Evolutionary conservation across 2,113 vertebrate species (phyloP).

Genomic region (Notarius quadriscutis): DNA sequence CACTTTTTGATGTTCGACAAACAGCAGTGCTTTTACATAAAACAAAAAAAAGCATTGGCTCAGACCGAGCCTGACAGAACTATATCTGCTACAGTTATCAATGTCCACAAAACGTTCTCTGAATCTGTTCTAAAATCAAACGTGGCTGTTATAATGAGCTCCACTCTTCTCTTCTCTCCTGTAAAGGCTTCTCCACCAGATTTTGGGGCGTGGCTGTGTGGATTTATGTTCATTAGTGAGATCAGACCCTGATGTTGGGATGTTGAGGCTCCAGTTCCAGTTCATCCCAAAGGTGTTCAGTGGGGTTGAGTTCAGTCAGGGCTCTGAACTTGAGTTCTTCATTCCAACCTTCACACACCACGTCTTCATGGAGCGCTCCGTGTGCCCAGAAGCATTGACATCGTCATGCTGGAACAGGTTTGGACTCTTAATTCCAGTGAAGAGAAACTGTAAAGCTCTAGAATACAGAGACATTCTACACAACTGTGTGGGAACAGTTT

Average conservation of each 20-base stretch:
- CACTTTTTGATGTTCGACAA: neutral
- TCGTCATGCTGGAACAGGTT: neutral
- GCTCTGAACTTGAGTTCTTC: too few relatives aligned
- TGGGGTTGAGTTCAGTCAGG: too few relatives aligned
- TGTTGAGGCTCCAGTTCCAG: too few relatives aligned
- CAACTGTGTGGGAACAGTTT: neutral
- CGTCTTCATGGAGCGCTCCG: neutral
- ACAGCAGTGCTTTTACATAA: slow-evolving; percentile 1
- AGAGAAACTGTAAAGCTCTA: neutral
- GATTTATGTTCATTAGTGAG: neutral
- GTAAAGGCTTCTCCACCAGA: neutral
- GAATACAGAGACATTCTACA: neutral
- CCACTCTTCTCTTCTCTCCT: neutral
- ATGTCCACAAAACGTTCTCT: neutral
- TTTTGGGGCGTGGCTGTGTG: neutral
- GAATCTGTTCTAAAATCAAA: neutral
- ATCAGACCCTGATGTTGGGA: too few relatives aligned
- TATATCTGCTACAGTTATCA: neutral
- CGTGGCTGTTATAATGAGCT: neutral
- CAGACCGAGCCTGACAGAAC: neutral
- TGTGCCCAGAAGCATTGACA: neutral
- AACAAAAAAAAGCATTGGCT: too few relatives aligned
- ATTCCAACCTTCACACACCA: too few relatives aligned
- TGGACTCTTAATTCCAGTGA: neutral
- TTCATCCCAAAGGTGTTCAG: too few relatives aligned